Conservation (phyloP, 2,888 invertebrate species). For the Cantharis rustica region DNA sequence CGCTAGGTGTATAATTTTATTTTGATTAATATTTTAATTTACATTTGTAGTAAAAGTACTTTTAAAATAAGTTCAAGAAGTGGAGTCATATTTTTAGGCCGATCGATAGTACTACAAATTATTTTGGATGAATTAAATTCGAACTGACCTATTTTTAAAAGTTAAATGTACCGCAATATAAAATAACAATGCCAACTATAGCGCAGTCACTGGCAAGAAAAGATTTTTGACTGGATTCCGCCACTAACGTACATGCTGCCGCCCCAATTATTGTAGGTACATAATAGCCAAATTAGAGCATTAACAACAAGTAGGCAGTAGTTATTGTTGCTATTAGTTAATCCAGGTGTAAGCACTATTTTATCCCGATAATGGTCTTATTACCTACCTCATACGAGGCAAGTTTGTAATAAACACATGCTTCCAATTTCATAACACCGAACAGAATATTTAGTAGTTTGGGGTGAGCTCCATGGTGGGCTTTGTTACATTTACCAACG, state of each 20-base stretch:
- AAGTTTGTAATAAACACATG: not conserved
- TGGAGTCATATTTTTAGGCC: not conserved
- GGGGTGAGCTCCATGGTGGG: not conserved
- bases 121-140: not conserved
- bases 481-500: not conserved
- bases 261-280: not conserved
- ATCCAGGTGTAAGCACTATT: not conserved
- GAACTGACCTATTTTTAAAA: not conserved
- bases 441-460: not conserved
- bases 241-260: not conserved
- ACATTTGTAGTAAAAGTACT: not conserved
- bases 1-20: not conserved
- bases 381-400: not conserved
- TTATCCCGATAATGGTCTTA: not conserved
- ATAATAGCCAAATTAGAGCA: not conserved
- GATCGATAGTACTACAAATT: not conserved
- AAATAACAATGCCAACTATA: not conserved
- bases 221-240: not conserved
- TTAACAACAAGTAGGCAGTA: not conserved
- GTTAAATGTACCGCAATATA: not conserved
- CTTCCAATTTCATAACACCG: not conserved
- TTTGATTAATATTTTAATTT: slow-evolving; percentile 3
- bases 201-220: not conserved
- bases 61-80: not conserved
- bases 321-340: not conserved